These are phyloP conservation scores for Dexiosoma caninum DNA, from an alignment of 2,888 invertebrate genomes.

Conservation along the genomic window DNA sequence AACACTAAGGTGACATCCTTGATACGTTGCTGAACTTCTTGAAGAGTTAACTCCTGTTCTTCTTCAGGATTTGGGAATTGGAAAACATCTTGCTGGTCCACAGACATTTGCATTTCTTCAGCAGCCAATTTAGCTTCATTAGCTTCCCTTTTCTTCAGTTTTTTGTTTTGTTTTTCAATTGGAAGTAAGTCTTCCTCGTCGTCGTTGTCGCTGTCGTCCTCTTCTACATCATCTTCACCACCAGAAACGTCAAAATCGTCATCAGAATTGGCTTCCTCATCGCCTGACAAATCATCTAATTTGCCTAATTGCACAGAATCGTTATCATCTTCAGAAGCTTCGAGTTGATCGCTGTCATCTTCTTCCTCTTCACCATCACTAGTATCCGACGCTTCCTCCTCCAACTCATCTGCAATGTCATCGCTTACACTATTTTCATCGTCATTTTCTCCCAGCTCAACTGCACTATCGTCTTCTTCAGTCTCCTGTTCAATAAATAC, in stretches of 20 bases:
- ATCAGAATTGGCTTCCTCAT: slow-evolving; percentile 72
- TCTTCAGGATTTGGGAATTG: slow-evolving; percentile 87
- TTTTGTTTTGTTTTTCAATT: slow-evolving; percentile 90
- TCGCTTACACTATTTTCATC: slow-evolving; percentile 45
- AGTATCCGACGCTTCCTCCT: slow-evolving; percentile 72
- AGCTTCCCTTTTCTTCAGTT: slow-evolving; percentile 85
- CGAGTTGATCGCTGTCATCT: slow-evolving; percentile 60
- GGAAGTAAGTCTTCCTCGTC: slow-evolving; percentile 86
- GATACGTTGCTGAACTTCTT: slow-evolving; percentile 92
- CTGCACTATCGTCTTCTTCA: too few species aligned
- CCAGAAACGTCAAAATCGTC: slow-evolving; percentile 79
- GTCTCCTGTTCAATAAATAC: slow-evolving; percentile 69
- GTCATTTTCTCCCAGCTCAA: slow-evolving; percentile 67
- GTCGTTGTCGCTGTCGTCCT: slow-evolving; percentile 73
- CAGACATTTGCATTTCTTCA: slow-evolving; percentile 89
- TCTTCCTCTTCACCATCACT: slow-evolving; percentile 67
- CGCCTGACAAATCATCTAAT: slow-evolving; percentile 72
- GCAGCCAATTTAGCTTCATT: slow-evolving; percentile 85
- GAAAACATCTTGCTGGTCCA: slow-evolving; percentile 86
- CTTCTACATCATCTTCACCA: slow-evolving; percentile 69
- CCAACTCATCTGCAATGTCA: slow-evolving; percentile 68
- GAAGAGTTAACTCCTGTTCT: slow-evolving; percentile 85
- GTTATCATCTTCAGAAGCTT: slow-evolving; percentile 64
- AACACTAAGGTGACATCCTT: slow-evolving; percentile 90
- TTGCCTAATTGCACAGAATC: slow-evolving; percentile 70